phyloP scores from a whole-genome alignment of 1,140 invertebrate species.

The Theocolax elegans region DNA sequence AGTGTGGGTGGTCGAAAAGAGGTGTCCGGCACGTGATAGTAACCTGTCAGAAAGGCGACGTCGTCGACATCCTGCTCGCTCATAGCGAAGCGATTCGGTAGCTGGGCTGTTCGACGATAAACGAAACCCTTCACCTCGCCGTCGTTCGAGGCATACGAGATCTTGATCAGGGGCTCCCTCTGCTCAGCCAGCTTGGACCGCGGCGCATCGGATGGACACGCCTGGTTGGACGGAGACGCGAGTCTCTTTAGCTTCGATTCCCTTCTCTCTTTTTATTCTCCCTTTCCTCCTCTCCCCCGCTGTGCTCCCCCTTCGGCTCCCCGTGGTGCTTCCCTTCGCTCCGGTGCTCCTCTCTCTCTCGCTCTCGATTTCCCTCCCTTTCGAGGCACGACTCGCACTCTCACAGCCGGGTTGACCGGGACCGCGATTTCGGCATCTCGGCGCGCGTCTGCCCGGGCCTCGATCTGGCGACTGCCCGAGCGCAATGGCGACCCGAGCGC shows the following conservation, averaged over 20 bases:
- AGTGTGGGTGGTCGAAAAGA: no score
- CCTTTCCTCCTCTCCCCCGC: neutral
- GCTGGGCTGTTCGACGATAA: constrained; percentile 55
- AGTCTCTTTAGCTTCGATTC: no score
- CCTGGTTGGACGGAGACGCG: neutral
- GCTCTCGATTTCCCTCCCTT: no score
- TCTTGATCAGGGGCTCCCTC: constrained; percentile 66
- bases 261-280: no score
- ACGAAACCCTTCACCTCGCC: constrained; percentile 68
- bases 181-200: constrained; percentile 61
- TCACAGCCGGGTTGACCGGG: neutral
- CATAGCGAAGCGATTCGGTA: constrained; percentile 69
- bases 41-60: constrained; percentile 91
- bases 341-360: no score
- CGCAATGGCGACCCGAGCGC: constrained; percentile 59
- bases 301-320: neutral
- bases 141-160: constrained; percentile 67
- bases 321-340: no score
- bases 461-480: constrained; percentile 54
- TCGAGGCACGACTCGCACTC: no score
- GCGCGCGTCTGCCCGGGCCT: constrained; percentile 26
- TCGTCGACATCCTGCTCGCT: constrained; percentile 92
- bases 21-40: neutral
- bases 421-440: constrained; percentile 2
- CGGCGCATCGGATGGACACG: constrained; percentile 3